Evolutionary conservation across 2,888 invertebrate species (phyloP), one percentile per base, ranked within the genome.

Genomic region (Plusia festucae): DNA sequence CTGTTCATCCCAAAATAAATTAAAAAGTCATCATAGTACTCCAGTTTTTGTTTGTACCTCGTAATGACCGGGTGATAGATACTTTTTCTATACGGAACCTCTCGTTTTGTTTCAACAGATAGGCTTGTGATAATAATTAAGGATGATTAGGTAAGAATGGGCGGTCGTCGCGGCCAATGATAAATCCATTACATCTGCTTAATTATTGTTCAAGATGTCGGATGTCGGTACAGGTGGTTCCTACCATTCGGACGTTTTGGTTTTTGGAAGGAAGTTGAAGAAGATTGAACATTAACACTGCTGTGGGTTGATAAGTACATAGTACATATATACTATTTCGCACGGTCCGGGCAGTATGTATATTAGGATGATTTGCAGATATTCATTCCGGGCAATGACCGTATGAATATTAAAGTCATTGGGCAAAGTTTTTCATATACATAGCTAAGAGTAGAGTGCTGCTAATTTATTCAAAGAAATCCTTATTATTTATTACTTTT

Each of bases 11-110:
- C 85, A 89, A 89, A n/a, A 92, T 90, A 89, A 90, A 92, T 92
- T 91, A 93, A 93, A 93, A 92, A 89, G 82, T 77, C 90, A 90
- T 92, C 89, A 83, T 60, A 87, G 79, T 81, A 75, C 81, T 81
- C 75, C 65, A 59, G 78, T 85, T 88, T 87, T 87, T 84, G 67
- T 82, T 70, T 73, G 68, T 70, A 66, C 63, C 79, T 80, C 73
- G 68, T 86, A 84, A 87, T 83, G 82, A 84, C 65, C 54, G 67
- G 72, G 69, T 64, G 76, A 78, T 78, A 68, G 62, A 56, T 76
- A 81, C 76, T 68, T 73, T 74, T 65, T 58, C 16, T 49, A 24
- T 34, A 46, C 15, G 34, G 34, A 44, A 44, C 49, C 52, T 24
- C 44, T 57, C 22, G 44, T 79, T 63, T 68, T 65, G 63, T 74